These are phyloP conservation scores for Ochlodes sylvanus DNA, from an alignment of 2,888 invertebrate genomes.

Conservation along the genomic window DNA sequence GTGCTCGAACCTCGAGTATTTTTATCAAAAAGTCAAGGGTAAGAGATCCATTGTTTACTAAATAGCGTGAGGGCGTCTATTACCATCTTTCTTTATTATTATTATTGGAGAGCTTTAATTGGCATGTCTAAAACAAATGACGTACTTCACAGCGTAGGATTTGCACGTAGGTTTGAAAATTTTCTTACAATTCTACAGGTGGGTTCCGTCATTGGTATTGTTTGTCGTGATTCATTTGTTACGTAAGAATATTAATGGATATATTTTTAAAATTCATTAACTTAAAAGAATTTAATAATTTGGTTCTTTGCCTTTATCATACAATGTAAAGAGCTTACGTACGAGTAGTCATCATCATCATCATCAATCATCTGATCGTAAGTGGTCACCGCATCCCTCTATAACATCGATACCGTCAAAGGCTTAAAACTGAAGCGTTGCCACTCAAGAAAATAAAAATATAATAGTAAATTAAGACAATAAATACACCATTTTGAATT, in stretches of 20 bases:
- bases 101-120: conserved; percentile 24
- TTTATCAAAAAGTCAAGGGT: conserved; percentile 72
- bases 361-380: no score
- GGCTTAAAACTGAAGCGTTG: no score
- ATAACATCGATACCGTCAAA: no score
- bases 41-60: conserved; percentile 64
- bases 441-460: no score
- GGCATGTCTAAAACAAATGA: conserved; percentile 35
- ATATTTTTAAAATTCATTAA: no score
- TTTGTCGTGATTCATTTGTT: not conserved
- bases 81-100: conserved; percentile 36
- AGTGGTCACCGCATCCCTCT: no score
- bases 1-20: conserved; percentile 57
- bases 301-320: no score
- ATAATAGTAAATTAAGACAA: no score
- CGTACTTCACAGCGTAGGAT: conserved; percentile 41
- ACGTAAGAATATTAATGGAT: not conserved
- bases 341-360: no score
- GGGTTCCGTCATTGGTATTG: conserved; percentile 6
- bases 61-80: conserved; percentile 50
- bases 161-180: conserved; percentile 32
- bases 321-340: no score
- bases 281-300: no score
- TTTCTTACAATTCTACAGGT: not conserved
- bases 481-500: no score